phyloP scores from a whole-genome alignment of 2,888 invertebrate species.

The Eremobia ochroleuca region DNA sequence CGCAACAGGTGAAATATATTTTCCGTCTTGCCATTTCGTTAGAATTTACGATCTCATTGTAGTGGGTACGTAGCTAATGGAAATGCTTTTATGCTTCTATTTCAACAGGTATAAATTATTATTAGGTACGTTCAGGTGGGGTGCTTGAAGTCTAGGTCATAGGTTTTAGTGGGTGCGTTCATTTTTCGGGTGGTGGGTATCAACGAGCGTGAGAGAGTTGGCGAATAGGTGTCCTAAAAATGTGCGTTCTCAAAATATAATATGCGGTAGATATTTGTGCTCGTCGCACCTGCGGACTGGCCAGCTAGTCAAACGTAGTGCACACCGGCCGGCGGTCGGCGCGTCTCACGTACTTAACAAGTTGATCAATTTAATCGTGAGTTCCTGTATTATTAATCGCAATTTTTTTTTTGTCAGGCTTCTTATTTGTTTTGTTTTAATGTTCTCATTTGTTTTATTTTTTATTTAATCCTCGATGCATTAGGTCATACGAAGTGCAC shows the following conservation, averaged over 20 bases:
- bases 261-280: slow-evolving; percentile 83
- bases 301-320: slow-evolving; percentile 82
- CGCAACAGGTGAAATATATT: slow-evolving; percentile 72
- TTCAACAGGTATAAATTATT: slow-evolving; percentile 65
- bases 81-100: slow-evolving; percentile 71
- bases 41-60: slow-evolving; percentile 70
- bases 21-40: slow-evolving; percentile 67
- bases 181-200: slow-evolving; percentile 49
- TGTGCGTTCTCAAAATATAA: slow-evolving; percentile 85
- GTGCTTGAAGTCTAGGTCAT: slow-evolving; percentile 63
- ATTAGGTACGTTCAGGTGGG: slow-evolving; percentile 54
- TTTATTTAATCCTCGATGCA: neutral
- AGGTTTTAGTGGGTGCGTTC: slow-evolving; percentile 56
- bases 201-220: slow-evolving; percentile 73
- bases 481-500: neutral
- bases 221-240: slow-evolving; percentile 77
- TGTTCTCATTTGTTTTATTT: neutral
- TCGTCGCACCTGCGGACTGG: slow-evolving; percentile 78
- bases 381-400: slow-evolving; percentile 70
- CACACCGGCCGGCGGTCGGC: slow-evolving; percentile 74
- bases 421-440: slow-evolving; percentile 17
- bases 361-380: slow-evolving; percentile 76
- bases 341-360: slow-evolving; percentile 72
- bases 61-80: slow-evolving; percentile 70
- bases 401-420: slow-evolving; percentile 11